phyloP scores from a whole-genome alignment of 2,113 vertebrate species.

The Sterrhoptilus dennistouni region DNA sequence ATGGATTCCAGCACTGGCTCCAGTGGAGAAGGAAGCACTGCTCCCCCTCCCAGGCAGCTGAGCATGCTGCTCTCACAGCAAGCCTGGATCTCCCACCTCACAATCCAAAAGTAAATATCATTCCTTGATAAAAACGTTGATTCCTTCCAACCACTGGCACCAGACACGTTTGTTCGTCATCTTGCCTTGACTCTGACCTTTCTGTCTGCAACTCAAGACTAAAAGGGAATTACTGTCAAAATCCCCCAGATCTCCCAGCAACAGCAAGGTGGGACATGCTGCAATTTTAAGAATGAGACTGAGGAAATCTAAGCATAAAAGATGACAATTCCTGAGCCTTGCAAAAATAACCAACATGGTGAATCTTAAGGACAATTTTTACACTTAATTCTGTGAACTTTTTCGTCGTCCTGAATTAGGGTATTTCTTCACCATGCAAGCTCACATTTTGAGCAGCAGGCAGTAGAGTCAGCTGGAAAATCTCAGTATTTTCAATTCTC shows the following conservation, averaged over 20 bases:
- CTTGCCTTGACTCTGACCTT: not conserved
- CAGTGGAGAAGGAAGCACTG: not conserved
- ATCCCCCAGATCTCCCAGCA: not conserved
- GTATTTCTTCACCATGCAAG: not conserved
- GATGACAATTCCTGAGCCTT: not conserved
- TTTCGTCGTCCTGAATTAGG: not conserved
- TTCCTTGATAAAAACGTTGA: not conserved
- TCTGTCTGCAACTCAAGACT: not conserved
- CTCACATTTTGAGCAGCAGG: not conserved
- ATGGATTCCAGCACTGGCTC: not conserved
- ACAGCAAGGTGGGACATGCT: not conserved
- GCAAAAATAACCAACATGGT: not conserved
- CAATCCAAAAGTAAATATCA: constrained; percentile 1
- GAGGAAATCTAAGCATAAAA: not conserved
- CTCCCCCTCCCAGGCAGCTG: not conserved
- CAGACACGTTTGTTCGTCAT: not conserved
- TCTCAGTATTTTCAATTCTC: not conserved
- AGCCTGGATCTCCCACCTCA: not conserved
- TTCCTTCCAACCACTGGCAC: not conserved
- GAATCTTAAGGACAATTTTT: not conserved
- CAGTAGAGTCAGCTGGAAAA: not conserved
- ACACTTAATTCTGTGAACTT: not conserved
- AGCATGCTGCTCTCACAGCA: not conserved
- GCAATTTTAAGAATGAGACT: not conserved
- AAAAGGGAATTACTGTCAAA: not conserved